Evolutionary conservation across 2,113 vertebrate genomes (phyloP), one percentile per base, ranked within the genome.

Genomic region (Pipa parva): DNA sequence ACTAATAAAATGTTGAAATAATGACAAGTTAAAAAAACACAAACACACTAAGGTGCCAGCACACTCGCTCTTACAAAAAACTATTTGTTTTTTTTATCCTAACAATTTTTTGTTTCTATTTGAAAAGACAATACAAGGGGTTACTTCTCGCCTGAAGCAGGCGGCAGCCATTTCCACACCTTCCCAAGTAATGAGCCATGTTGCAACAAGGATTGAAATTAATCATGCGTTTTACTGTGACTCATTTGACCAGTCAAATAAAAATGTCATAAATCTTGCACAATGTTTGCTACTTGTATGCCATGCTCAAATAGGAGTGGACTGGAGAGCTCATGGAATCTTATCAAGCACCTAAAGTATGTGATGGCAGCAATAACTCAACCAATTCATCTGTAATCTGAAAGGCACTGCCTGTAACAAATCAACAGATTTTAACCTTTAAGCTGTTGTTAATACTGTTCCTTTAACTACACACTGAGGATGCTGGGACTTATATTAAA

Each of bases 201-300:
- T 31, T 51, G 52, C 31, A n/a, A 46, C 18, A 6, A 17, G 2
- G n/a, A 20, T 3, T 18, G 42, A 1, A 29, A 29, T 55, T 28
- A 55, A 45, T 45, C 17, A 25, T 59, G 25, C 48, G 59, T 33
- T 58, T 45, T 36, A n/a, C 18, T 22, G 59, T 68, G 49, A 60
- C 45, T 50, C 50, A 49, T 21, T 21, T 37, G 65, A 33, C 56
- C 49, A 51, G 33, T 68, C 42, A 60, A 37, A 60, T 33, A 49
- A 68, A 59, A 51, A 68, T 68, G 56, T 24, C 31, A 42, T 52
- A 52, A 36, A 52, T 49, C 65, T 59, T 60, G 48, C 56, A 68
- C 65, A 68, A 68, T 50, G 56, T n/a, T 29, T 24, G 12, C 56
- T 51, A 31, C 45, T 68, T 68, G 65, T 68, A 59, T 68, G 48